Evolutionary conservation across 2,113 vertebrate species (phyloP).

Genomic region (Lagopus leucura): DNA sequence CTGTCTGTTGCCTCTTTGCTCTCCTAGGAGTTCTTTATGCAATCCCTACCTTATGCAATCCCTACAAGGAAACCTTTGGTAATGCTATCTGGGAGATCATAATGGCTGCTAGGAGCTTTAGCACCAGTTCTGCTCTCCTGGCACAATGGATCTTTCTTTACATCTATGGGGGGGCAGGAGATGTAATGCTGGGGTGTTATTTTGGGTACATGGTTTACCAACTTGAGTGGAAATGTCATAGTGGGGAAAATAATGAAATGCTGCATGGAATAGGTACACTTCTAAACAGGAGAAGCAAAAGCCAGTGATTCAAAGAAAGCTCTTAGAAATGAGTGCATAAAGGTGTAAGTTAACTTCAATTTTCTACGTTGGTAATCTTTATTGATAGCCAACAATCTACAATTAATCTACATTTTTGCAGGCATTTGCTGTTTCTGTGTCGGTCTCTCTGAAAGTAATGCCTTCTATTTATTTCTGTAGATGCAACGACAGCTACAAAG

Average conservation of each 20-base stretch:
- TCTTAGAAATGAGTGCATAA: not conserved
- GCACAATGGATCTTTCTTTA: conserved; percentile 39
- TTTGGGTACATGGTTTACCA: not conserved
- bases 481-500: too few relatives aligned
- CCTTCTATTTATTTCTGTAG: too few relatives aligned
- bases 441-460: too few relatives aligned
- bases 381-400: not conserved
- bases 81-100: not conserved
- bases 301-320: not conserved
- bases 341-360: not conserved
- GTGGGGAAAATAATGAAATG: not conserved
- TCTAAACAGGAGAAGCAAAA: not conserved
- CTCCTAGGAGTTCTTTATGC: conserved; percentile 49
- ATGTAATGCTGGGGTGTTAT: not conserved
- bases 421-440: not conserved
- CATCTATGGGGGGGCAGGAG: not conserved
- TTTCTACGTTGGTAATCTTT: not conserved
- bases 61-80: not conserved
- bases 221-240: conserved; percentile 35
- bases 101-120: not conserved
- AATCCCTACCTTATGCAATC: not conserved
- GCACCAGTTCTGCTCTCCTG: conserved; percentile 61
- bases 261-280: not conserved
- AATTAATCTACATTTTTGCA: not conserved
- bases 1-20: conserved; percentile 73